phyloP scores from a whole-genome alignment of 53 echinoderm and acorn worm genomes.

The Echinometra lucunter region DNA sequence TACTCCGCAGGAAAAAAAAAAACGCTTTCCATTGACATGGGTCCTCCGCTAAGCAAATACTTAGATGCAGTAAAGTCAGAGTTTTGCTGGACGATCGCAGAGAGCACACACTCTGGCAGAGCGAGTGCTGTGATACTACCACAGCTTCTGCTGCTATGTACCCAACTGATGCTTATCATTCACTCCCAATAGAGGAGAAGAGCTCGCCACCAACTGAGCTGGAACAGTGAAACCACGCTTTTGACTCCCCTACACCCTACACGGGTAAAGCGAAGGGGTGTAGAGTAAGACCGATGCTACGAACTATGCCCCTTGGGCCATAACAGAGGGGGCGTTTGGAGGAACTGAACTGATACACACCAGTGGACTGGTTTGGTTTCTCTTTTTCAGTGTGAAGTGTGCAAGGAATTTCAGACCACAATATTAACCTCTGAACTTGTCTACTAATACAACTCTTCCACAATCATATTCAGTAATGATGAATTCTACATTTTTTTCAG shows the following conservation, averaged over 20 bases:
- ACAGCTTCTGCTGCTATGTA: slow-evolving; percentile 34
- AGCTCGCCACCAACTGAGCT: slow-evolving; percentile 13
- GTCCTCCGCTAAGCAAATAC: slow-evolving; percentile 50
- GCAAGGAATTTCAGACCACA: slow-evolving; percentile 38
- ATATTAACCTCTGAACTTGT: slow-evolving; percentile 54
- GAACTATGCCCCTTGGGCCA: slow-evolving; percentile 50
- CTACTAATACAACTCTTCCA: slow-evolving; percentile 16
- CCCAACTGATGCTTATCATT: slow-evolving; percentile 55
- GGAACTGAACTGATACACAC: slow-evolving; percentile 26
- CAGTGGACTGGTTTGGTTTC: neutral
- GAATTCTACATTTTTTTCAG: neutral
- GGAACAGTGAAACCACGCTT: neutral
- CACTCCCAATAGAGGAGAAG: neutral
- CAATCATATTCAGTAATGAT: neutral
- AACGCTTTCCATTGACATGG: slow-evolving; percentile 48
- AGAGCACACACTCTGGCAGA: neutral
- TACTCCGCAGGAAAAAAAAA: slow-evolving; percentile 24
- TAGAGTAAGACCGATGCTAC: neutral
- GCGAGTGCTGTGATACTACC: slow-evolving; percentile 34
- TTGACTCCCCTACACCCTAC: neutral
- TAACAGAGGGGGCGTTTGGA: slow-evolving; percentile 34
- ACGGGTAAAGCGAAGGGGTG: neutral
- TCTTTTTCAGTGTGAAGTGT: neutral
- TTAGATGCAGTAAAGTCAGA: neutral
- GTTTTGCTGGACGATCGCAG: neutral